Conservation (phyloP, 2,797 vertebrate genomes). For the Falco concolor region DNA sequence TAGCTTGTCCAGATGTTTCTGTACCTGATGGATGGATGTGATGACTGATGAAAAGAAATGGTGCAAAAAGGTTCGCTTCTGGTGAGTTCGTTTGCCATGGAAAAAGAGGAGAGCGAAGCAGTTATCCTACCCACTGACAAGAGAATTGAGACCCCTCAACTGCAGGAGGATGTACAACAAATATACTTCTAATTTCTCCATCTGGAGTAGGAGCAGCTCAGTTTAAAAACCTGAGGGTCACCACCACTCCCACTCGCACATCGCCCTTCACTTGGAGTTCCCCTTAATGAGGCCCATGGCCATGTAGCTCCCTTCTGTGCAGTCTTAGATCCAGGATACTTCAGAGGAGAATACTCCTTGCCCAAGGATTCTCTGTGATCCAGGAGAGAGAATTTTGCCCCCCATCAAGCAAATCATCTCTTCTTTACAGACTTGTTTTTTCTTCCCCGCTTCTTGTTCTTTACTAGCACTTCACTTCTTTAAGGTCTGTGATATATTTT, state of each 20-base stretch:
- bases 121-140: not conserved
- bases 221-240: not conserved
- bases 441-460: not conserved
- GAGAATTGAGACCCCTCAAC: not conserved
- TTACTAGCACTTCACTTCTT: not conserved
- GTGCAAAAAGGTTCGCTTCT: not conserved
- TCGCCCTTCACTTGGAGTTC: not conserved
- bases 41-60: conserved; percentile 54
- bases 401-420: not conserved
- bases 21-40: conserved; percentile 35
- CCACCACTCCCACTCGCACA: not conserved
- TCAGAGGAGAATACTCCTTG: not conserved
- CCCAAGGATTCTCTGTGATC: not conserved
- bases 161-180: not conserved
- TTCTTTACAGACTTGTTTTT: not conserved
- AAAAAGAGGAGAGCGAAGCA: not conserved
- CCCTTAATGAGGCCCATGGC: not conserved
- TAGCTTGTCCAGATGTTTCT: conserved; percentile 54
- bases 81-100: not conserved
- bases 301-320: not conserved
- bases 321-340: not conserved
- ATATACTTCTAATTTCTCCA: not conserved
- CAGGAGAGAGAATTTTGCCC: not conserved
- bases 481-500: not conserved
- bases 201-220: accelerated